Evolutionary conservation across 2,113 vertebrate species (phyloP), one percentile per base, ranked within the genome.

Genomic region (Sphyrna mokarran): DNA sequence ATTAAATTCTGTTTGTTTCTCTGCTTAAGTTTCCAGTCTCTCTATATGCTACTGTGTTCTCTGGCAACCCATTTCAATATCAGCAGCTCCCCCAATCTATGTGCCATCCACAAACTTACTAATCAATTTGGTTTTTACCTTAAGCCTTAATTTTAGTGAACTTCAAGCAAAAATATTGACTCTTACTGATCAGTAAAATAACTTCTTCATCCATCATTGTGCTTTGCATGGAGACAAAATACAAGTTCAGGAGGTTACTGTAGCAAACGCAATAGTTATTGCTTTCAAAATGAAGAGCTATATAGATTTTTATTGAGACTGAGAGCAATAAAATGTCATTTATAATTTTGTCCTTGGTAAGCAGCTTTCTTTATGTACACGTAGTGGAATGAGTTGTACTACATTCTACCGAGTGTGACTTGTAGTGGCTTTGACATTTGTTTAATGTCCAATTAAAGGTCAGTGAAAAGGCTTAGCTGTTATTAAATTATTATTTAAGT

Each of bases 401-500:
- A 29, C 40, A 76, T 95, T 72, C 26, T 20, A 54, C 94, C 29
- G 40, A 95, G 13, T 48, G 40, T 95, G 69, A 95, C 68, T 95
- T 93, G 54, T 54, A 48, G 43, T 95, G 69, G 40, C 68, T 48
- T 95, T 95, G 94, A 95, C 68, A 76, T 95, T 95, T 95, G 69
- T 54, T 76, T 69, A 95, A 72, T 72, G 40, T 54, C 94, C 94
- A 70, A 95, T 95, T 95, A 76, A 72, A 95, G 94, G 40, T 95
- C 40, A 76, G 68, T 95, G 94, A 95, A 95, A 95, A 43, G 43
- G 68, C 69, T 95, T 69, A 76, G 94, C 66, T 48, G 94, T 95
- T 76, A 95, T 33, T 95, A 95, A 72, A 95, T 76, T 72, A 90
- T 90, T 61, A 95, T 95, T 95, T 76, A 95, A 72, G 72, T 95